A percentile compares a stretch with the other conserved stretches of the same genome.
These are phyloP conservation scores for Antheraea pernyi DNA, from an alignment of 1,140 invertebrate genomes.

Conservation along the genomic window DNA sequence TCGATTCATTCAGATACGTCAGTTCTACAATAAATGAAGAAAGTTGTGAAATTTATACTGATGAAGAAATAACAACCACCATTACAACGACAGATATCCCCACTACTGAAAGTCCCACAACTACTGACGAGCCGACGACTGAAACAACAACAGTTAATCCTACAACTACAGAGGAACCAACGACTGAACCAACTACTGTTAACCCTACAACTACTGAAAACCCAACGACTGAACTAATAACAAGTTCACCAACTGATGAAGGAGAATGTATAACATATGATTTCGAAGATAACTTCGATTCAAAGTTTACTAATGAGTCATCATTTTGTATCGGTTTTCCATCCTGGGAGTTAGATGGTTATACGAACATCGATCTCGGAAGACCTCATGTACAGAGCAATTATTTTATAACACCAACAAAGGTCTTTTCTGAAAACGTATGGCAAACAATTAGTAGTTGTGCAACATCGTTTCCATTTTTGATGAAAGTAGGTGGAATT, in stretches of 20 bases:
- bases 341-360: constrained; percentile 19
- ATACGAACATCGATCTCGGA: constrained; percentile 15
- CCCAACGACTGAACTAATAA: neutral
- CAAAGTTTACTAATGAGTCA: neutral
- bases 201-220: neutral
- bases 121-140: neutral
- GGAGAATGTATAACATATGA: neutral
- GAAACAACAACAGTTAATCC: neutral
- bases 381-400: constrained; percentile 14
- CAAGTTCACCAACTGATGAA: neutral
- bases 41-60: neutral
- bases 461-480: constrained; percentile 14
- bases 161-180: neutral
- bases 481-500: constrained; percentile 9
- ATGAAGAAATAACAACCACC: neutral
- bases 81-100: neutral
- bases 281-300: neutral
- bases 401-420: constrained; percentile 19
- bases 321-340: constrained; percentile 13
- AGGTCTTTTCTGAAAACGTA: neutral
- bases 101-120: neutral
- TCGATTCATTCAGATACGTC: neutral
- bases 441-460: constrained; percentile 14
- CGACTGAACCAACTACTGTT: neutral
- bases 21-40: neutral